Evolutionary conservation across 2,797 vertebrate species (phyloP).

Genomic region (Apogon talboti): DNA sequence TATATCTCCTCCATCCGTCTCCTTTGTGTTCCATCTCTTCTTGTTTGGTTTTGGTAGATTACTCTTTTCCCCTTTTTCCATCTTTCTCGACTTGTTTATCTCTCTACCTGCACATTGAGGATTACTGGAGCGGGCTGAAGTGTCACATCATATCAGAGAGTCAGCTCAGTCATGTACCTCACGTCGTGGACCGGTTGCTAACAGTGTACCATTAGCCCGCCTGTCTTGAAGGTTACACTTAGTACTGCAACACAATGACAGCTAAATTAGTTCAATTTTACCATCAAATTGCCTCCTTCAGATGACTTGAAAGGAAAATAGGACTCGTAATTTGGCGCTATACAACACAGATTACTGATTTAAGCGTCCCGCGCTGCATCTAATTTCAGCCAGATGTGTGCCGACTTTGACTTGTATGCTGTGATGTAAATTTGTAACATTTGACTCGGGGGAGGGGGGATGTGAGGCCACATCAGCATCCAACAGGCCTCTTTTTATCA

Average conservation of each 20-base stretch:
- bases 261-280: slow-evolving; percentile 40
- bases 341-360: slow-evolving; percentile 25
- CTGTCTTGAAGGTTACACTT: slow-evolving; percentile 15
- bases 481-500: too few species aligned
- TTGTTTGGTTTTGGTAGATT: slow-evolving; percentile 13
- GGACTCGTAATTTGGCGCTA: slow-evolving; percentile 26
- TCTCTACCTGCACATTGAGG: background rate
- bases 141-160: slow-evolving; percentile 33
- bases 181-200: slow-evolving; percentile 6
- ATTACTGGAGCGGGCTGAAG: slow-evolving; percentile 6
- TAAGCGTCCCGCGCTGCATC: slow-evolving; percentile 8
- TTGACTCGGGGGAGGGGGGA: background rate
- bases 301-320: slow-evolving; percentile 22
- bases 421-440: background rate
- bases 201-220: background rate
- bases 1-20: slow-evolving; percentile 12
- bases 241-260: slow-evolving; percentile 4
- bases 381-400: slow-evolving; percentile 14
- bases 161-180: slow-evolving; percentile 24
- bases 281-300: slow-evolving; percentile 22
- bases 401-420: slow-evolving; percentile 7
- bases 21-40: background rate
- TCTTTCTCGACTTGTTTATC: background rate
- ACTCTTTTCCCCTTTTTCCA: background rate
- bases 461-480: too few species aligned